Evolutionary conservation across 2,888 invertebrate genomes (phyloP).

Genomic region (Morpho deidamia): DNA sequence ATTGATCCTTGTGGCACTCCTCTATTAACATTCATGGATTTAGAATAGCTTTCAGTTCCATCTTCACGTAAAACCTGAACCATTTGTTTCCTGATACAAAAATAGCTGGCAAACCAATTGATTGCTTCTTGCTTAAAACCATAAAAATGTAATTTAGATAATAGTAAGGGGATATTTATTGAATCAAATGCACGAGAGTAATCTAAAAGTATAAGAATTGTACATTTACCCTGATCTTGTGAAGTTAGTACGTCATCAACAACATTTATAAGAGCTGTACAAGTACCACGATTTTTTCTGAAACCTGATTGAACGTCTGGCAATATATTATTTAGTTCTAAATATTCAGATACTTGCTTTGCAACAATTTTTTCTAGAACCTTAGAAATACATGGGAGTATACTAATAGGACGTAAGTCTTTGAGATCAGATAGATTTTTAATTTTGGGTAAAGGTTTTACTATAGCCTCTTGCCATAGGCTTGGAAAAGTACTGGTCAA

Average conservation of each 20-base stretch:
- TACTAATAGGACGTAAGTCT: constrained; percentile 11
- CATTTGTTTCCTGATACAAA: neutral
- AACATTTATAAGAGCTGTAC: neutral
- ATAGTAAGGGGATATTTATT: neutral
- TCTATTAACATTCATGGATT: neutral
- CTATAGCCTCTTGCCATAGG: constrained; percentile 9
- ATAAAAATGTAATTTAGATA: neutral
- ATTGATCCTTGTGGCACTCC: constrained; percentile 20
- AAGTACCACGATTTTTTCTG: neutral
- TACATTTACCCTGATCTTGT: neutral
- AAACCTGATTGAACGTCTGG: constrained; percentile 7
- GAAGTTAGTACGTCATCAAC: neutral
- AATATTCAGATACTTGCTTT: constrained; percentile 8
- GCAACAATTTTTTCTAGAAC: constrained; percentile 10
- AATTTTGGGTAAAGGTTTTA: constrained; percentile 10
- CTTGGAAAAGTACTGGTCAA: neutral
- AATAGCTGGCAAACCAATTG: neutral
- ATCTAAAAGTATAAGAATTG: neutral
- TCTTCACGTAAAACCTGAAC: neutral
- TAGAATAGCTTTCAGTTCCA: neutral
- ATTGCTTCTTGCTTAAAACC: neutral
- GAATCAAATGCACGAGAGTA: neutral
- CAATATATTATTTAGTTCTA: constrained; percentile 5
- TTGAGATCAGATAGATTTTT: neutral
- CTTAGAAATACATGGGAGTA: constrained; percentile 14